Evolutionary conservation across 2,888 invertebrate genomes (phyloP), one percentile per base, ranked within the genome.

Genomic region (Heliconius ethilla): DNA sequence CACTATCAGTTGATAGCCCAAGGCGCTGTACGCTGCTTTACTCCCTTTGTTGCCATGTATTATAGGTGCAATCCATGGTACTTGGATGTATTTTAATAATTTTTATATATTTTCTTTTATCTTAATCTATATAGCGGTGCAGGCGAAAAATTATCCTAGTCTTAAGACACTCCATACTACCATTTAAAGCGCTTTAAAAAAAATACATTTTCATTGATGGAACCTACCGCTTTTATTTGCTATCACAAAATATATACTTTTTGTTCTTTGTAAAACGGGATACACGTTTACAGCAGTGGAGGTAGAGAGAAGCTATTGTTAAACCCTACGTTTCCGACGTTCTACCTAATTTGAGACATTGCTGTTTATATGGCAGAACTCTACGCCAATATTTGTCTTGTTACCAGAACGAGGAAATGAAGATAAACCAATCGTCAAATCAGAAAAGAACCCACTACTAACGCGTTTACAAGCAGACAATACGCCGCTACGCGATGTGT

Each of bases 21-120:
- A 82, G 88, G 88, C 87, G 79, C 80, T 83, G 84, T 82, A 81
- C 85, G 82, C 83, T 82, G 85, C 85, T 84, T 85, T 87, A 86
- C 84, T 84, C 84, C 87, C 89, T 88, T 88, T 88, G 88, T 88
- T 85, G 33, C 74, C 37, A 18, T 33, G 75, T 79, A 75, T 78
- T 78, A 76, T 78, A 79, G 75, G 76, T 75, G 76, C 81, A 75
- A 75, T 69, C 63, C 63, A 65, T 74, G 6, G 78, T 72, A 75
- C 75, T 74, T 78, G 72, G 69, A 80, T 73, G 59, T 78, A 55
- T 75, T 65, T 66, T 55, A 75, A 59, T 74, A 55, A 9, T 51
- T 66, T 67, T 25, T 67, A 74, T 67, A 22, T 67, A 29, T 27
- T 18, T 59, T 59, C n/a, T 59, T 51, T 10, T 37, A 6, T 4